phyloP scores from a whole-genome alignment of 2,797 vertebrate genomes.

The Bradypodion pumilum region DNA sequence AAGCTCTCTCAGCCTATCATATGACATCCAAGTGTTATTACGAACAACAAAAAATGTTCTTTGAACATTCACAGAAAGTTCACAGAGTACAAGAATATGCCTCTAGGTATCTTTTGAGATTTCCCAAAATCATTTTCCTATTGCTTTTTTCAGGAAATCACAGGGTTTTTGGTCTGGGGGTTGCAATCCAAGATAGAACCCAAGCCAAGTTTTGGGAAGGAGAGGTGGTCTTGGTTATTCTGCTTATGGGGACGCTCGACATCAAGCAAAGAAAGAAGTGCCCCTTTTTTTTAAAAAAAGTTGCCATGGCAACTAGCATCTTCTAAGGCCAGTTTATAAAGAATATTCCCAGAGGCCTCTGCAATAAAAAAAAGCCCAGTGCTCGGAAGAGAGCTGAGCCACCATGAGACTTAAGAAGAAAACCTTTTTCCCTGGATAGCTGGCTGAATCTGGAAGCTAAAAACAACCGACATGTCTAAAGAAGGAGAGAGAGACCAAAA shows the following conservation, averaged over 20 bases:
- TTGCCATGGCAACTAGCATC: constrained; percentile 68
- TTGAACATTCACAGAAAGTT: background rate
- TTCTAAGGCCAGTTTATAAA: constrained; percentile 60
- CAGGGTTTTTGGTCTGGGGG: background rate
- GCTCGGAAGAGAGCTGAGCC: constrained; percentile 8
- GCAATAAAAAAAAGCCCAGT: background rate
- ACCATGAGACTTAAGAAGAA: background rate
- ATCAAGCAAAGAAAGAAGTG: constrained; percentile 46
- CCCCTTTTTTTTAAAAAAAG: constrained; percentile 63
- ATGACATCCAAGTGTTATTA: background rate
- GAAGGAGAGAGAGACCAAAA: background rate
- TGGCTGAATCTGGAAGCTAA: background rate
- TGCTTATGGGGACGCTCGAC: constrained; percentile 62
- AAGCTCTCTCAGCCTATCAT: background rate
- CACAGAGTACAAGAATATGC: background rate
- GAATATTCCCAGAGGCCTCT: constrained; percentile 32
- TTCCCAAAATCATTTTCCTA: background rate
- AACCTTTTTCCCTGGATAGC: background rate
- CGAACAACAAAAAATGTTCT: background rate
- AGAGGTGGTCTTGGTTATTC: constrained; percentile 56
- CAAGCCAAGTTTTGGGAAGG: constrained; percentile 41
- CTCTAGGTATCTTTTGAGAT: constrained; percentile 2
- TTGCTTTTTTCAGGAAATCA: background rate
- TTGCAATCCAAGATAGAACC: background rate
- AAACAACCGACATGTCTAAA: background rate